These are phyloP conservation scores for Drosophila paracracens DNA, from an alignment of 2,888 invertebrate species.

Conservation along the genomic window DNA sequence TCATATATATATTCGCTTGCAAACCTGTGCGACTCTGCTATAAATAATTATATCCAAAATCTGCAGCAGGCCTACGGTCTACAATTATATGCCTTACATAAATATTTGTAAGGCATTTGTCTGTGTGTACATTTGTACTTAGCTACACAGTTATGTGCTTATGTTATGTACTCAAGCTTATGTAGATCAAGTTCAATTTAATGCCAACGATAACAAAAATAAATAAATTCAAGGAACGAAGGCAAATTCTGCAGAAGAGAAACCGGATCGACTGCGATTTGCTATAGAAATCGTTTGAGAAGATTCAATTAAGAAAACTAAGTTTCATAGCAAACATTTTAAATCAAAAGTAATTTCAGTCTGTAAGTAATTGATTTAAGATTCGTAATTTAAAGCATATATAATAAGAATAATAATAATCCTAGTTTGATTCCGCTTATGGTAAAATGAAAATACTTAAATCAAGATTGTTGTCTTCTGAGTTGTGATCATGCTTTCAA, in stretches of 20 bases:
- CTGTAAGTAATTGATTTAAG: too few relatives aligned
- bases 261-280: conserved; percentile 7
- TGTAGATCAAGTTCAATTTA: conserved; percentile 65
- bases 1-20: conserved; percentile 15
- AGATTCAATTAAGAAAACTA: background rate
- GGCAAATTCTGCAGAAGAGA: background rate
- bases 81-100: conserved; percentile 66
- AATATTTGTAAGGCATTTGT: conserved; percentile 62
- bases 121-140: conserved; percentile 13
- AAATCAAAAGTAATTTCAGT: background rate
- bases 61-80: conserved; percentile 56
- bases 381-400: background rate
- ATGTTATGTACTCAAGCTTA: conserved; percentile 22
- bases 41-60: conserved; percentile 58
- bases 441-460: background rate
- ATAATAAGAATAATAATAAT: background rate
- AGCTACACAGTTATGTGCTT: background rate
- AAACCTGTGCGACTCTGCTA: conserved; percentile 37
- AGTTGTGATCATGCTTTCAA: background rate
- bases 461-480: background rate
- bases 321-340: background rate
- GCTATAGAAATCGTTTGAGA: conserved; percentile 3
- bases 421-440: background rate
- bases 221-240: conserved; percentile 41
- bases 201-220: conserved; percentile 57